phyloP scores from a whole-genome alignment of 2,888 invertebrate genomes.

The Synanthedon myopaeformis region DNA sequence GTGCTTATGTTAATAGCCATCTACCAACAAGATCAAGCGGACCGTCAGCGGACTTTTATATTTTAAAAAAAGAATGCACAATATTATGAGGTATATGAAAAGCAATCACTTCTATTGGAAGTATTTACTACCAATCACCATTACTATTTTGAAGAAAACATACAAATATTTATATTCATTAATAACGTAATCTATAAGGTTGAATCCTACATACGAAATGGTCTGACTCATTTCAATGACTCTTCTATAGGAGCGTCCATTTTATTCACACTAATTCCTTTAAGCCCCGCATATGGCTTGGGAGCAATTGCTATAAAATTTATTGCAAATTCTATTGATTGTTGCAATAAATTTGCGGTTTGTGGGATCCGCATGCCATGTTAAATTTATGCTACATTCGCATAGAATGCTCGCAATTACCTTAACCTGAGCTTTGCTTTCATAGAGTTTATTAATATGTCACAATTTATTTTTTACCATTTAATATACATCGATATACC shows the following conservation, averaged over 20 bases:
- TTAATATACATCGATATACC: neutral
- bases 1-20: no score
- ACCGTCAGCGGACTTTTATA: no score
- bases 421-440: neutral
- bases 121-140: neutral
- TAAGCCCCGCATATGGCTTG: slow-evolving; percentile 9
- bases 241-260: slow-evolving; percentile 11
- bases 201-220: slow-evolving; percentile 8
- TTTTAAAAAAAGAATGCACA: no score
- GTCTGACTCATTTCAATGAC: slow-evolving; percentile 12
- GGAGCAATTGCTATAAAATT: slow-evolving; percentile 14
- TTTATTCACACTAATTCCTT: slow-evolving; percentile 10
- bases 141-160: neutral
- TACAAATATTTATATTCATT: neutral
- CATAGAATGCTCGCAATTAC: slow-evolving; percentile 3
- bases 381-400: slow-evolving; percentile 5
- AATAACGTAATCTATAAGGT: slow-evolving; percentile 1
- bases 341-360: slow-evolving; percentile 15
- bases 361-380: slow-evolving; percentile 5
- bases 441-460: neutral
- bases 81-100: neutral
- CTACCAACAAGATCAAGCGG: no score
- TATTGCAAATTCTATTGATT: slow-evolving; percentile 20
- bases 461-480: neutral
- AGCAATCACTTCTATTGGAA: neutral